Base-by-base conservation (phyloP, 2,888 invertebrate species). In the Papilio demoleus region DNA sequence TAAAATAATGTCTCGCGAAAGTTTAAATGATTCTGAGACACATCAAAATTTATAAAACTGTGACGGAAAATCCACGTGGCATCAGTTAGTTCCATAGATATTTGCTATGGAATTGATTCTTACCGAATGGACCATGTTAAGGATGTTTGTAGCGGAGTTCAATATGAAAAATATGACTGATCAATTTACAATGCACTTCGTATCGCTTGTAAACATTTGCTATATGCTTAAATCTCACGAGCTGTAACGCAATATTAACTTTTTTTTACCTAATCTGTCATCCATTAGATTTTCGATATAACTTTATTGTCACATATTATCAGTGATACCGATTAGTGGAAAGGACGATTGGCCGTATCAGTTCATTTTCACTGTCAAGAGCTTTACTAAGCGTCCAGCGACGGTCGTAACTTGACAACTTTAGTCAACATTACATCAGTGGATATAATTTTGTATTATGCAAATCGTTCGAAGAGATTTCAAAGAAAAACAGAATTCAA, bases 261-360 rank as follows among this genome's bases (percentile, higher is more conserved):
- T 70, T 81, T 78, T 75, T 84, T 86, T 88, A n/a, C 86, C 79
- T 73, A 64, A 78, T 79, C 72, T 77, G 73, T 70, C 65, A 60
- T 68, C 73, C 73, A 77, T 77, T 78, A 76, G 88, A 88, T 84
- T 86, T 70, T 74, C 77, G 88, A 88, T 90, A 87, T 75, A 76
- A 73, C 78, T 78, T 80, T 83, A 84, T 84, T 87, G 85, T 82
- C 78, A 73, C 65, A 36, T 66, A 73, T 84, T 90, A 86, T 89
- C 86, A 56, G 70, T 47, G 72, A 71, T 73, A 74, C 73, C 77
- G 80, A 79, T 81, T 81, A 76, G 71, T 73, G 72, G 71, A 75
- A 75, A 73, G 70, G 73, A 73, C 73, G 63, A 65, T 70, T 67
- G 58, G 38, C 58, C 22, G 71, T 76, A 73, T 73, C 74, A 71